Evolutionary conservation across 2,888 invertebrate species (phyloP), one percentile per base, ranked within the genome.

Genomic region (Altica lythri): DNA sequence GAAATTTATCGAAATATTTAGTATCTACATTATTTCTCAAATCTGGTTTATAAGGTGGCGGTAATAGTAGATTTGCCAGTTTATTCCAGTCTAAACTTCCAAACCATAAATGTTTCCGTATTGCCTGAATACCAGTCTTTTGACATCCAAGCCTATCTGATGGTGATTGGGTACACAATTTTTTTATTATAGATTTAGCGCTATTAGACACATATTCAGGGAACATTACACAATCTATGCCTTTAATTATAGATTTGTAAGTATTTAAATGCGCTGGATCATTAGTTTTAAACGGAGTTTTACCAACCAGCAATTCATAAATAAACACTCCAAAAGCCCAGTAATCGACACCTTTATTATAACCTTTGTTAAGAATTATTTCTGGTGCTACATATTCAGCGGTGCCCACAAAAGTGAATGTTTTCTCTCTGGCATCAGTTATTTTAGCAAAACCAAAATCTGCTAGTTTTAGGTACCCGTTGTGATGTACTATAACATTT

Each of bases 381-480:
- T 95, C 91, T 0, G 91, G 90, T 0, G 90, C 88, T 5, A 90
- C 88, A 69, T 91, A 90, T 74, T 94, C 92, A 0, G 95, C 94
- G 0, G 95, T 95, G 8, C 95, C 95, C 45, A 94, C 95, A 77
- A 95, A 95, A 0, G 95, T 95, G 85, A 92, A 95, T 0, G 95
- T 94, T 75, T 93, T 93, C 56, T 85, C 81, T 34, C 55, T 56
- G 87, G 88, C 9, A 83, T 80, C 1, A 85, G 82, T 59, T 65
- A 85, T 84, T 75, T 95, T 95, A 18, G 93, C 92, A 73, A 95
- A 95, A 10, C 95, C 95, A 75, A 95, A 95, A 75, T 95, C 95
- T 19, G 90, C 94, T 79, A 95, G 77, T 81, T 95, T 95, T 47
- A 93, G 84, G 69, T 93, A 94, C 52, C 95, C 95, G 52, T 83